Evolutionary conservation across 2,797 vertebrate species (phyloP).

Genomic region (Cirrhinus mrigala): DNA sequence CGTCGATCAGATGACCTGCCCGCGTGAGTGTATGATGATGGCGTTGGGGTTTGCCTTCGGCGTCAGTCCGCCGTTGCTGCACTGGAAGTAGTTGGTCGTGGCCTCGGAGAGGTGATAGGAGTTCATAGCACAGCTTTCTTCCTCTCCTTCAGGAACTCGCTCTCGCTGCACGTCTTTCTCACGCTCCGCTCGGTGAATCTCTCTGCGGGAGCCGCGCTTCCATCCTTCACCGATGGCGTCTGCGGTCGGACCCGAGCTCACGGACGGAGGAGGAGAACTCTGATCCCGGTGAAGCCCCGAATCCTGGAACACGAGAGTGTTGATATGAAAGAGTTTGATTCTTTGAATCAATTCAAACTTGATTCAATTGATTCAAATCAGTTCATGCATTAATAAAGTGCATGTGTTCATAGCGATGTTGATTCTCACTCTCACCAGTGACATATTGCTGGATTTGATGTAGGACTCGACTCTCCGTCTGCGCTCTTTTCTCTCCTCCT

Average conservation of each 20-base stretch:
- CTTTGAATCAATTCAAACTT: too few species aligned
- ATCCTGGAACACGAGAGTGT: constrained; percentile 47
- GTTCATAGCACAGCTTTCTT: neutral
- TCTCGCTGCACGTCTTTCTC: constrained; percentile 54
- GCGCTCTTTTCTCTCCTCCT: constrained; percentile 67
- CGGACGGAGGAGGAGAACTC: constrained; percentile 51
- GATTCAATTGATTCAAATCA: too few species aligned
- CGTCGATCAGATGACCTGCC: constrained; percentile 67
- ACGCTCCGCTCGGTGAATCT: constrained; percentile 39
- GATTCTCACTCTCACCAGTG: constrained; percentile 70
- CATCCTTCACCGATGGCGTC: neutral
- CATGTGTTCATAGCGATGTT: too few species aligned
- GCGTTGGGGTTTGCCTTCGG: constrained; percentile 85
- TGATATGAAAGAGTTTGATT: too few species aligned
- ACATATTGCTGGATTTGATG: constrained; percentile 76
- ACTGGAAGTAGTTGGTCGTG: constrained; percentile 87
- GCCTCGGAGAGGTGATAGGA: constrained; percentile 83
- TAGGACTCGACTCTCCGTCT: constrained; percentile 69
- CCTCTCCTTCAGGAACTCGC: constrained; percentile 67
- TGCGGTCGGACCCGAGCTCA: constrained; percentile 48
- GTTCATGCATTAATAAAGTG: too few species aligned
- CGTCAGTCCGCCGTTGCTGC: constrained; percentile 85
- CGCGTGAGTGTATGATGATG: constrained; percentile 84
- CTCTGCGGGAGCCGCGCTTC: constrained; percentile 17
- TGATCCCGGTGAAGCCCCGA: constrained; percentile 49